Evolutionary conservation across 2,113 vertebrate genomes (phyloP).

Genomic region (Varanus komodoensis): DNA sequence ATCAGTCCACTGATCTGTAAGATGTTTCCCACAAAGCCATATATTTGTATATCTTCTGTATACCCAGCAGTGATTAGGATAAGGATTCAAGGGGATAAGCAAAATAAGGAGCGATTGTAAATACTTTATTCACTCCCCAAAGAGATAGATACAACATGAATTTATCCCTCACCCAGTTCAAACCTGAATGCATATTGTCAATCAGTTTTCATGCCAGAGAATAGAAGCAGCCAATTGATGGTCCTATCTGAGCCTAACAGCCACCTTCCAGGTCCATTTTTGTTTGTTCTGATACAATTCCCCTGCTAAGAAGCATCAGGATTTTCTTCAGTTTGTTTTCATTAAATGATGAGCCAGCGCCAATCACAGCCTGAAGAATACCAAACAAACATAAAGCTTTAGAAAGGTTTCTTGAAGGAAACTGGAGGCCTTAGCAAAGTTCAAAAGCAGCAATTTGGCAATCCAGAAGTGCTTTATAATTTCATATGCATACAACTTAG

Average conservation of each 20-base stretch:
- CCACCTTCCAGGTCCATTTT: background rate
- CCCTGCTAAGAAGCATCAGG: background rate
- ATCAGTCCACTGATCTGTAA: background rate
- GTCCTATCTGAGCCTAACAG: background rate
- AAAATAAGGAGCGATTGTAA: background rate
- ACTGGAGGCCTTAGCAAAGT: background rate
- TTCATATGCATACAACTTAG: background rate
- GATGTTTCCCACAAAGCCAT: background rate
- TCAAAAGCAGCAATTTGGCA: constrained; percentile 1
- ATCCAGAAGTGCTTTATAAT: constrained; percentile 9
- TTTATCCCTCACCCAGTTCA: background rate
- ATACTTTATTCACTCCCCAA: background rate
- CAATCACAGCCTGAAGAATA: background rate
- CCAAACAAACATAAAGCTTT: constrained; percentile 13
- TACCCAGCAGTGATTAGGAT: background rate
- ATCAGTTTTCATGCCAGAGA: background rate
- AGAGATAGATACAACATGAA: background rate
- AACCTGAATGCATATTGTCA: background rate
- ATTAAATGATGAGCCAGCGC: background rate
- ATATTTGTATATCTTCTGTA: background rate
- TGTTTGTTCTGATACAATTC: background rate
- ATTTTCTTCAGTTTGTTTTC: background rate
- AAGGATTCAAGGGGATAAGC: background rate
- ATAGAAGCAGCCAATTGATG: background rate
- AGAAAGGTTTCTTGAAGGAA: constrained; percentile 38